Evolutionary conservation across 2,888 invertebrate species (phyloP).

Genomic region (Brachyptera risi): DNA sequence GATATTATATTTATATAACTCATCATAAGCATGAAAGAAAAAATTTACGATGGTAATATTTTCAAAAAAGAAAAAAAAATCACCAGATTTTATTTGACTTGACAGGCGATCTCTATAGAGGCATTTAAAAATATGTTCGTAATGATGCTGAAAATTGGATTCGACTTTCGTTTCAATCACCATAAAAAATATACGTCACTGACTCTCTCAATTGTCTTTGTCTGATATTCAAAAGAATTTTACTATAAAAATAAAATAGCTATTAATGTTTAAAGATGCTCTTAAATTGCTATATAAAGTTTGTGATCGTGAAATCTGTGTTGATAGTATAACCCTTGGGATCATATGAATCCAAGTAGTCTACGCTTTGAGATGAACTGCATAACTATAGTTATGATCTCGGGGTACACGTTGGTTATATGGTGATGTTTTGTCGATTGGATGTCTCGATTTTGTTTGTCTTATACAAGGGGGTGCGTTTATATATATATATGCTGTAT

Average conservation of each 20-base stretch:
- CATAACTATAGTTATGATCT: too few species aligned
- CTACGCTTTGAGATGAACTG: too few species aligned
- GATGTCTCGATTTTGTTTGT: too few species aligned
- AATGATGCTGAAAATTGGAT: slow-evolving; percentile 34
- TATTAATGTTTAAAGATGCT: slow-evolving; percentile 19
- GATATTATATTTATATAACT: too few species aligned
- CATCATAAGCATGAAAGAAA: too few species aligned
- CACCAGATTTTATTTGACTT: neutral
- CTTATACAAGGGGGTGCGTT: too few species aligned
- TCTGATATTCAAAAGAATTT: slow-evolving; percentile 22
- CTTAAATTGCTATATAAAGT: slow-evolving; percentile 6
- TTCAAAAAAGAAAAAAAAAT: neutral
- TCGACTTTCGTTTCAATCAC: slow-evolving; percentile 31
- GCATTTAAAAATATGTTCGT: slow-evolving; percentile 29
- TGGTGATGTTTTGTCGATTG: too few species aligned
- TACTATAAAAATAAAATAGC: slow-evolving; percentile 18
- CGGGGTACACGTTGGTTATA: too few species aligned
- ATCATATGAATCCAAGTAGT: neutral
- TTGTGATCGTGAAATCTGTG: slow-evolving; percentile 18
- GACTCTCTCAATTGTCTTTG: slow-evolving; percentile 18
- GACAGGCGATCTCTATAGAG: slow-evolving; percentile 22
- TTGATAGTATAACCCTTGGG: slow-evolving; percentile 12
- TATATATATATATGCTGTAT: too few species aligned
- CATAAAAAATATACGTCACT: slow-evolving; percentile 28
- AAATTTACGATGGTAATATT: neutral